Percentiles rank a stretch among this genome's conserved stretches.
These are phyloP conservation scores for Mythimna ferrago DNA, from an alignment of 2,888 invertebrate species.

Conservation along the genomic window DNA sequence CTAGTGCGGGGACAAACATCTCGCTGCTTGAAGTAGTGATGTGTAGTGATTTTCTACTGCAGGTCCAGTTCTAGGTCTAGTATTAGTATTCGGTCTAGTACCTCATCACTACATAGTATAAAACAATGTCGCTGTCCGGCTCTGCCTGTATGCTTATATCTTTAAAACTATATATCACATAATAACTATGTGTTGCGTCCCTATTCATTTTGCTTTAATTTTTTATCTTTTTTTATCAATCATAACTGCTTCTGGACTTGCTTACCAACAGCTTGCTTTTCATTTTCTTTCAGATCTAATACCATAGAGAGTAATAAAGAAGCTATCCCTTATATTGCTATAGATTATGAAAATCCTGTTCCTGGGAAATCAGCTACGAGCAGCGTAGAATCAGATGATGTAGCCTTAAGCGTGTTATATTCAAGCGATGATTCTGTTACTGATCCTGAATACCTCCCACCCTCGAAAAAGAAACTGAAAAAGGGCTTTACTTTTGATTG, in stretches of 20 bases:
- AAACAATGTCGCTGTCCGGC: conserved; percentile 10
- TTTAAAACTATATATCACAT: conserved; percentile 14
- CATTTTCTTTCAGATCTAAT: conserved; percentile 17
- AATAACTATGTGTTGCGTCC: conserved; percentile 9
- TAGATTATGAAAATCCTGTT: conserved; percentile 10
- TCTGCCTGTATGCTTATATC: conserved; percentile 14
- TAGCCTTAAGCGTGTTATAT: conserved; percentile 16
- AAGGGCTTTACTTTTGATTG: conserved; percentile 16
- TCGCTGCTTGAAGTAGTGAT: conserved; percentile 15
- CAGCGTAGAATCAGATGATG: conserved; percentile 14
- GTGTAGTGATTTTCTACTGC: conserved; percentile 15
- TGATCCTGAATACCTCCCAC: conserved; percentile 14
- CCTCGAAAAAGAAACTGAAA: conserved; percentile 14
- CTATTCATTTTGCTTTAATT: conserved; percentile 15
- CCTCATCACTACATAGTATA: conserved; percentile 14
- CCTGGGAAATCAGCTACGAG: conserved; percentile 5
- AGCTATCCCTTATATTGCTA: conserved; percentile 12
- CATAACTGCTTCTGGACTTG: neutral
- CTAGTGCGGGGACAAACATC: conserved; percentile 12
- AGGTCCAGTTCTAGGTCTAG: conserved; percentile 11
- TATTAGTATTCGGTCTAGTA: conserved; percentile 14
- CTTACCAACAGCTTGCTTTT: conserved; percentile 13
- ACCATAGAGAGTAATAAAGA: conserved; percentile 16
- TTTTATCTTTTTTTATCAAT: conserved; percentile 6
- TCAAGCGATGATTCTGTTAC: conserved; percentile 17